Evolutionary conservation across 2,113 vertebrate species (phyloP), one percentile per base, ranked within the genome.

Genomic region (Porphyrio hochstetteri): DNA sequence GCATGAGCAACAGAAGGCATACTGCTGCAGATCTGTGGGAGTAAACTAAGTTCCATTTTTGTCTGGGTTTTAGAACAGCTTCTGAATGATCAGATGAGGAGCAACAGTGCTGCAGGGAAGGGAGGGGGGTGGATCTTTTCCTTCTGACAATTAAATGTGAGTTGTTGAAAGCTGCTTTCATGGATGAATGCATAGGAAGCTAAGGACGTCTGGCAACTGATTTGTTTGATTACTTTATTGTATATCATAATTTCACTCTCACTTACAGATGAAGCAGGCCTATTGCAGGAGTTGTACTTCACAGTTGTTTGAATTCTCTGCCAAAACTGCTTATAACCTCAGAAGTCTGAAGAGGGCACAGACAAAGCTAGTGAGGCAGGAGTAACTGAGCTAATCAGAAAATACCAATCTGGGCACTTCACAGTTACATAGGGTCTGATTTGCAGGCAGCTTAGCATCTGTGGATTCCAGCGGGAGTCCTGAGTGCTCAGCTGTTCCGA

Each of bases 211-310:
- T 93, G 83, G 86, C 57, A 78, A 53, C 57, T 50, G 93, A 84
- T 92, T 86, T 77, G 50, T 88, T 90, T 95, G 61, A 86, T 92
- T 86, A 27, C 67, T 82, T 97, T 75, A 86, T 84, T 84, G 88
- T 86, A 20, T 10, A 40, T 23, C 23, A 29, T 67, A 61, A 72
- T 91, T 84, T 84, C 46, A 20, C 46, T 64, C 61, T 84, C 48
- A 36, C 46, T 89, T 78, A 25, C 40, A 35, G 67, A 77, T 0
- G 52, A 82, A 80, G 75, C 55, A 28, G 44, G 27, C 42, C 80
- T 85, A 14, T 42, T 3, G 1, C 16, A 33, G 65, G 36, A 79
- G 67, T 2, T 71, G 31, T 38, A 42, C 44, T 91, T 40, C 16
- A 1, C 0, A 61, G 55, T 25, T 21, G 18, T 68, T 38, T 48